Conservation (phyloP, 2,113 vertebrate genomes). For the Ailuropoda melanoleuca region DNA sequence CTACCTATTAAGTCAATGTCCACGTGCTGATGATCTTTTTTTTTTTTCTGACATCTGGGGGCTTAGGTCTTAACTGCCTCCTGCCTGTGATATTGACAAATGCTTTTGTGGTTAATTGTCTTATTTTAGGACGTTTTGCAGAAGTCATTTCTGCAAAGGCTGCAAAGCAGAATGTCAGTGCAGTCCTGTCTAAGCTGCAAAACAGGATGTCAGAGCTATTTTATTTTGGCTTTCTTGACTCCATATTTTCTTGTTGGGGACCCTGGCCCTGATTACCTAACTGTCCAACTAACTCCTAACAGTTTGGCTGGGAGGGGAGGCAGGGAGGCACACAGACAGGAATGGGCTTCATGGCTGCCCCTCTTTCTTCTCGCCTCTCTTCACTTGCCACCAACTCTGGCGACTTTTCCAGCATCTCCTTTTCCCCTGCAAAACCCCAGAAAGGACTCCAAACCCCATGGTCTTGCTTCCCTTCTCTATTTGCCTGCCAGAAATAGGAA, state of each 20-base stretch:
- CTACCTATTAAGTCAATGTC: not conserved
- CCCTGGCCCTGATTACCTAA: too few relatives aligned
- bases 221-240: not conserved
- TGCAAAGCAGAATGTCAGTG: not conserved
- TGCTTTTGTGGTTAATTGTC: not conserved
- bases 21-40: not conserved
- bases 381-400: not conserved
- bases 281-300: not conserved
- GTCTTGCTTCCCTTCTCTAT: not conserved
- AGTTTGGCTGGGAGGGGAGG: not conserved
- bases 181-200: not conserved
- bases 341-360: not conserved
- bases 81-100: not conserved
- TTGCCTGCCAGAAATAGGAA: not conserved
- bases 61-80: not conserved
- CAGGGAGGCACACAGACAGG: not conserved
- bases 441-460: not conserved
- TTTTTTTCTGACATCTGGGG: not conserved
- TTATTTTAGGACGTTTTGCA: not conserved
- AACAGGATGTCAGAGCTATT: not conserved
- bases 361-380: not conserved
- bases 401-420: not conserved
- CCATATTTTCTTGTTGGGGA: not conserved
- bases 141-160: not conserved
- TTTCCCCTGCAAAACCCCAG: not conserved